Conservation (phyloP, 2,888 invertebrate species). For the Adelognathus sp. region DNA sequence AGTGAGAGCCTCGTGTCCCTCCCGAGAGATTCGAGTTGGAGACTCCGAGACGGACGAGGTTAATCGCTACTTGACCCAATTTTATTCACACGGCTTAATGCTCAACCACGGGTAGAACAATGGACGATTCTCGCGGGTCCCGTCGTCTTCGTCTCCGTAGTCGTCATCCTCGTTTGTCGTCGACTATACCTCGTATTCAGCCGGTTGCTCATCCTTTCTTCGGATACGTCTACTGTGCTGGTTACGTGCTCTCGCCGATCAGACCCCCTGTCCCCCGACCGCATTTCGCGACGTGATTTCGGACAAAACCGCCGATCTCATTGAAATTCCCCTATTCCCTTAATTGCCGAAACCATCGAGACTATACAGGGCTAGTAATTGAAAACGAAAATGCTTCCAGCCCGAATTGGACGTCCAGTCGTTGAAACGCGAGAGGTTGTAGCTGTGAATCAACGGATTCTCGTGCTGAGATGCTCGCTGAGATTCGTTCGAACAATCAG, state of each 20-base stretch:
- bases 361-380: no score
- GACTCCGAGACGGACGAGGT: slow-evolving; percentile 71
- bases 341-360: slow-evolving; percentile 36
- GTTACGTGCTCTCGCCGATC: slow-evolving; percentile 12
- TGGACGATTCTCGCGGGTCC: slow-evolving; percentile 71
- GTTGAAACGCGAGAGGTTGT: no score
- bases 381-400: no score
- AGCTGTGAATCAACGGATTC: not conserved
- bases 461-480: not conserved
- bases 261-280: slow-evolving; percentile 17
- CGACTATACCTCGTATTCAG: slow-evolving; percentile 49
- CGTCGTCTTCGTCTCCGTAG: no score
- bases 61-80: slow-evolving; percentile 80
- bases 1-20: slow-evolving; percentile 32
- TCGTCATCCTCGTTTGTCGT: no score
- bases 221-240: not conserved
- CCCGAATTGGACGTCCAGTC: no score
- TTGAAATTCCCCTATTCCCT: slow-evolving; percentile 37
- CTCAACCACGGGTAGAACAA: slow-evolving; percentile 73
- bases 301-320: slow-evolving; percentile 36
- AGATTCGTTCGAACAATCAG: not conserved
- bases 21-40: slow-evolving; percentile 47
- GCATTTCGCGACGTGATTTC: slow-evolving; percentile 34
- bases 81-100: slow-evolving; percentile 76
- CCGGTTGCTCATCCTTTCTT: slow-evolving; percentile 50